Base-by-base conservation (phyloP, 2,113 vertebrate species). In the Australoheros scitulus region DNA sequence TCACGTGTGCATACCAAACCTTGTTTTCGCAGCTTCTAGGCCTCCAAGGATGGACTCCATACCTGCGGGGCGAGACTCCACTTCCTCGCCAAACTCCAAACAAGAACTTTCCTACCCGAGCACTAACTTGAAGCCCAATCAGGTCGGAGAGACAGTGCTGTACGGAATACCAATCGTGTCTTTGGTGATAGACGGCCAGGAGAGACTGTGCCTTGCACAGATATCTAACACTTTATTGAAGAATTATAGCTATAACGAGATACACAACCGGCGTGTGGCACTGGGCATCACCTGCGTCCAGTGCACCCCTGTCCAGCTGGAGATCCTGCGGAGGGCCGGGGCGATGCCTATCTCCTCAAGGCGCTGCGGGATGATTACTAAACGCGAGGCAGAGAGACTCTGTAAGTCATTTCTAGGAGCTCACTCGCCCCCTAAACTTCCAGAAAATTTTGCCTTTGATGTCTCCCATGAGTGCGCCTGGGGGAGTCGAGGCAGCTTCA, bases 101-200 rank as follows among this genome's bases (percentile, higher is more conserved):
- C 97, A 97, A 92, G 97, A 98, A 94, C 93, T 97, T 93, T 92
- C 95, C 61, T 98, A 97, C 92, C 93, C 97, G 50, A 95, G 94
- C 79, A 87, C 96, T 93, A 95, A 95, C 80, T 95, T 99, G 59
- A 99, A 99, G 87, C 97, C 98, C 88, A 99, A 99, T 95, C 97
- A 99, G 89, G 98, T 99, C 87, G 97, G 97, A n/a, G 96, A 98
- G 95, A 97, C 97, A 38, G 96, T 97, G 34, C 95, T 99, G 91
- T 99, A 99, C 90, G 98, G 98, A 88, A 97, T 99, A 90, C 98
- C 97, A 84, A 99, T 99, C 79, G 97, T 99, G 61, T 98, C 97
- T 18, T 92, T 99, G 95, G 97, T 99, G 82, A 98, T 99, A 89
- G 97, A 99, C 91, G 97, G 97, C 57, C 97, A 97, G 91, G 97